Evolutionary conservation across 2,888 invertebrate genomes (phyloP).

Genomic region (Plutella xylostella): DNA sequence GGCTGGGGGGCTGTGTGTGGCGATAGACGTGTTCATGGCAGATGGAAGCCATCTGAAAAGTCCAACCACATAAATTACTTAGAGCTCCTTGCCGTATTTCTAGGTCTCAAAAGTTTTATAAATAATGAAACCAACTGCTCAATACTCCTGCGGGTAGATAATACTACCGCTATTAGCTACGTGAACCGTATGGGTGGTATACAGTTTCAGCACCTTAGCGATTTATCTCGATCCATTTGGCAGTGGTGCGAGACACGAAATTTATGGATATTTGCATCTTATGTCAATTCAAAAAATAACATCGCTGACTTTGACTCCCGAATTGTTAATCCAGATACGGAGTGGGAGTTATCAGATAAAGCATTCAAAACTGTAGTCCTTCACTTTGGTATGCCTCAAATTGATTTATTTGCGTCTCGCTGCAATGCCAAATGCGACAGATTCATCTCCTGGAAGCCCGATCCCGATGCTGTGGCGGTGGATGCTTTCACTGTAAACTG

Average conservation of each 20-base stretch:
- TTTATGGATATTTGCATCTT: constrained; percentile 4
- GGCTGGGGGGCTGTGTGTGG: neutral
- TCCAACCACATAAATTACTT: constrained; percentile 4
- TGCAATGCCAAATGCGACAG: neutral
- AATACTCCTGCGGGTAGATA: constrained; percentile 5
- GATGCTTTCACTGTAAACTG: neutral
- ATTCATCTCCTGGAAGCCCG: neutral
- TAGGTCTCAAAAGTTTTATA: constrained; percentile 6
- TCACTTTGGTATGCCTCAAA: neutral
- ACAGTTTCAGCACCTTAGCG: constrained; percentile 2
- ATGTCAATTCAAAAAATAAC: constrained; percentile 5
- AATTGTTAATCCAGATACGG: neutral
- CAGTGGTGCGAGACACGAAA: constrained; percentile 8
- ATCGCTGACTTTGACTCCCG: constrained; percentile 5
- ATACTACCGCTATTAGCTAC: constrained; percentile 3
- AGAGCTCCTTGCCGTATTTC: constrained; percentile 5
- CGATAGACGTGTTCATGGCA: neutral
- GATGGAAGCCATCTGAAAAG: neutral
- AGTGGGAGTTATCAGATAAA: constrained; percentile 1
- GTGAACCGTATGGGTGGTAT: constrained; percentile 6
- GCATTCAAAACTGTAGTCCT: neutral
- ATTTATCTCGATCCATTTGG: constrained; percentile 2
- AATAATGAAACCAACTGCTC: neutral
- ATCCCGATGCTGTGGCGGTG: neutral
- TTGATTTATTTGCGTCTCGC: neutral